Evolutionary conservation across 2,888 invertebrate genomes (phyloP), one percentile per base, ranked within the genome.

Genomic region (Gibbula magus): DNA sequence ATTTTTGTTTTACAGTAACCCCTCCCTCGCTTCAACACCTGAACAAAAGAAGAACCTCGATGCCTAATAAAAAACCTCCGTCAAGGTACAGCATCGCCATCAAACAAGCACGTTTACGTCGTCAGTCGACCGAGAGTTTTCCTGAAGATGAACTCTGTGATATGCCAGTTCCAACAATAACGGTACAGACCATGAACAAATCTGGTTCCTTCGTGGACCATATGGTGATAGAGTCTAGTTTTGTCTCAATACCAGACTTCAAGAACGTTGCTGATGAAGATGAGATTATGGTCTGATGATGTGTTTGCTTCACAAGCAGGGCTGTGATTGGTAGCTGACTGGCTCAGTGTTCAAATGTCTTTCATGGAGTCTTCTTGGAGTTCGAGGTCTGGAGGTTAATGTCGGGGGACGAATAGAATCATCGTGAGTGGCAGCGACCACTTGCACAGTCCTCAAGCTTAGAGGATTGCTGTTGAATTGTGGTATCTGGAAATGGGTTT

Each of bases 1-100:
- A 16, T 45, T 76, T 29, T 77, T 56, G 0, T 77, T 18, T 85
- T 88, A 52, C 88, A 90, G 90, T 86, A 51, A 87, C 83, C 77
- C 87, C 88, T 61, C 87, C 88, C n/a, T 83, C 82, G 52, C 85
- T 90, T 61, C 83, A 82, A 52, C 89, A 88, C 80, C 79, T 89
- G 61, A 90, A 87, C 35, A 89, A 90, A 83, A 78, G 85, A 45
- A 80, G 90, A 78, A 86, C 84, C 18, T 79, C 85, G 20, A 74
- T 79, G 51, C 86, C 87, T 45, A 79, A 67, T 7, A 86, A 83
- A 74, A 81, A 88, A 22, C 85, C 82, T 10, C 88, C 88, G 18
- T 79, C 79, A n/a, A 79, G 77, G 75, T 83, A 83, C 61, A 56
- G 39, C 45, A 25, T 29, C 35, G 79, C 51, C 52, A 78, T 82